Evolutionary conservation across 2,797 vertebrate species (phyloP), one percentile per base, ranked within the genome.

Genomic region (Melanotaenia maccullochi): DNA sequence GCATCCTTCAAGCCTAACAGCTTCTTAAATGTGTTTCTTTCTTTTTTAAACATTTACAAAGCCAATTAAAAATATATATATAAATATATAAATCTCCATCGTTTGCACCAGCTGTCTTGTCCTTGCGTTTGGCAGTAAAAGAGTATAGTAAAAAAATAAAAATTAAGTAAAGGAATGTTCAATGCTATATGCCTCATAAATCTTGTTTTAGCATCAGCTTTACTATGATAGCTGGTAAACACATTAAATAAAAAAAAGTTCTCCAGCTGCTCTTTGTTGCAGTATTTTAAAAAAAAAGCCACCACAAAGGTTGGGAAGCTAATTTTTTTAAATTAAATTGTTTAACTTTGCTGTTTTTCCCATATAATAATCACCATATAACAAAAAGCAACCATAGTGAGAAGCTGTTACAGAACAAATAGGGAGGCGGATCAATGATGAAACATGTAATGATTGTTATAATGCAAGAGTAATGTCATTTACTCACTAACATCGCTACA

Each of bases 401-500:
- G 16, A 35, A 61, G 73, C 12, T 68, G 44, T 57, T 22, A 40
- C 0, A 38, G 68, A 42, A 16, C 63, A 52, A 52, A 60, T 2
- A 35, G 28, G 11, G 32, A 28, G 67, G 32, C 61, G 40, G 66
- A 65, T 75, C 0, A 18, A 24, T 65, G 49, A 75, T 71, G 78
- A 79, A 81, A 75, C 35, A 35, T 68, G 67, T 58, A 60, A 68
- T 74, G 57, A 42, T 64, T 54, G 36, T 68, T 60, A 74, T 55
- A 78, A 81, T 44, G 36, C 30, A 77, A 56, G 28, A 54, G 60
- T 30, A 68, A 69, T 47, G 67, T 47, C 60, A 78, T 57, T 82
- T 52, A 76, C 24, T 70, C 63, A 73, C 54, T 87, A 28, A 55
- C 4, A 42, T 42, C 0, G 40, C 30, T 58, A n/a, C 22, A 60